A percentile compares a stretch with the other conserved stretches of the same genome.
phyloP scores from a whole-genome alignment of 2,888 invertebrate species.

The Oxystoma pomonae region DNA sequence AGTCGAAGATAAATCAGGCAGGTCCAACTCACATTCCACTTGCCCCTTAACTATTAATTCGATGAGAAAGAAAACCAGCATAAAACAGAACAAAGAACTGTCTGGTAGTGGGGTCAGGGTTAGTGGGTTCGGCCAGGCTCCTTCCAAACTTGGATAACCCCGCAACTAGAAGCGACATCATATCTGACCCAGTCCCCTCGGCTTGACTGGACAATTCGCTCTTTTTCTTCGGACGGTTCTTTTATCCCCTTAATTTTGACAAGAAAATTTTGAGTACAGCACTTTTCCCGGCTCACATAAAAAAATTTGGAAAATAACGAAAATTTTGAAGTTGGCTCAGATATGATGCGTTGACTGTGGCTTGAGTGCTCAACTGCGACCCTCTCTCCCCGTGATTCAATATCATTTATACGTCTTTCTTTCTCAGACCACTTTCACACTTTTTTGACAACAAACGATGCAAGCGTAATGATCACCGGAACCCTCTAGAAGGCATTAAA shows the following conservation, averaged over 20 bases:
- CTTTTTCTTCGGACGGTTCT: background rate
- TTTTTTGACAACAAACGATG: too few species aligned
- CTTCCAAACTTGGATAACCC: slow-evolving; percentile 52
- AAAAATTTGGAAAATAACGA: slow-evolving; percentile 20
- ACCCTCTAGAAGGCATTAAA: too few species aligned
- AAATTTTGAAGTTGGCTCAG: slow-evolving; percentile 54
- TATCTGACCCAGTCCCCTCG: slow-evolving; percentile 55
- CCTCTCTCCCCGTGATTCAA: too few species aligned
- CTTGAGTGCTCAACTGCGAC: slow-evolving; percentile 41
- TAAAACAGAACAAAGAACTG: background rate
- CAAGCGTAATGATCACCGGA: too few species aligned
- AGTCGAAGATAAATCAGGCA: too few species aligned
- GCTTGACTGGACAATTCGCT: slow-evolving; percentile 11
- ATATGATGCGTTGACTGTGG: slow-evolving; percentile 61
- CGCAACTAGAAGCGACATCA: slow-evolving; percentile 53
- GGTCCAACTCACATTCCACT: too few species aligned
- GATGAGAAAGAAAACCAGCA: too few species aligned
- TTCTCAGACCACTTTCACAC: too few species aligned
- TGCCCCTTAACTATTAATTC: too few species aligned
- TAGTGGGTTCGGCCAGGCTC: slow-evolving; percentile 43
- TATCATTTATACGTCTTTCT: too few species aligned
- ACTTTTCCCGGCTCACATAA: slow-evolving; percentile 50
- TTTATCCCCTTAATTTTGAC: too few species aligned
- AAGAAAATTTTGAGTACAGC: slow-evolving; percentile 24
- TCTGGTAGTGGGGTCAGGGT: slow-evolving; percentile 37